Evolutionary conservation across 2,888 invertebrate genomes (phyloP), one percentile per base, ranked within the genome.

Genomic region (Acleris emargana): DNA sequence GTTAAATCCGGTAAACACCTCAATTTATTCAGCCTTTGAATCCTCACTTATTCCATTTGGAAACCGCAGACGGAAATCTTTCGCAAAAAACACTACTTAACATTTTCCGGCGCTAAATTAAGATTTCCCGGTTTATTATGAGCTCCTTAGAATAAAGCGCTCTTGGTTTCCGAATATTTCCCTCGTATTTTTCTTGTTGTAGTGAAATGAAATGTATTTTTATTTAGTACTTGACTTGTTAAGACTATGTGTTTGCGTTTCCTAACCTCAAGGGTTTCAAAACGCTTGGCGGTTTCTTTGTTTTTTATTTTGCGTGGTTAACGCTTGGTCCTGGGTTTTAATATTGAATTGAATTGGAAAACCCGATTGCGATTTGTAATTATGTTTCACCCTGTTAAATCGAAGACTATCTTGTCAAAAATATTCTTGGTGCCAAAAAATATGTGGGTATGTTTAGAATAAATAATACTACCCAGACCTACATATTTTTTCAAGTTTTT

Each of bases 61-160:
- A 52, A 16, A 32, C 51, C 32, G 45, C 43, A 20, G 45, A 18
- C 51, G 58, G 52, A 58, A 63, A 63, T 63, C 58, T 57, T 58
- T 38, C 45, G 22, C 63, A 58, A 64, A 64, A 64, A 59, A 64
- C 59, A 64, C 59, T 59, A 54, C 64, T 64, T 64, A 59, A 64
- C 59, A 64, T 64, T 59, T 59, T 55, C 54, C 18, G 54, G 54
- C 50, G 53, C 50, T 59, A 64, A 64, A 64, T 64, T 64, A 64
- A 59, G 59, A 64, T 64, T 64, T 64, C 54, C 49, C 50, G 64
- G 59, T 59, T 59, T 59, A 64, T 59, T 64, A 64, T 64, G 64
- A 64, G 42, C 49, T 64, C 58, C 53, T 62, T 38, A 28, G 50
- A 32, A 64, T 64, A 50, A 64, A 47, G 42, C 47, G 52, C 45